Base-by-base conservation (phyloP, 2,888 invertebrate species). In the Opisthograptis luteolata region DNA sequence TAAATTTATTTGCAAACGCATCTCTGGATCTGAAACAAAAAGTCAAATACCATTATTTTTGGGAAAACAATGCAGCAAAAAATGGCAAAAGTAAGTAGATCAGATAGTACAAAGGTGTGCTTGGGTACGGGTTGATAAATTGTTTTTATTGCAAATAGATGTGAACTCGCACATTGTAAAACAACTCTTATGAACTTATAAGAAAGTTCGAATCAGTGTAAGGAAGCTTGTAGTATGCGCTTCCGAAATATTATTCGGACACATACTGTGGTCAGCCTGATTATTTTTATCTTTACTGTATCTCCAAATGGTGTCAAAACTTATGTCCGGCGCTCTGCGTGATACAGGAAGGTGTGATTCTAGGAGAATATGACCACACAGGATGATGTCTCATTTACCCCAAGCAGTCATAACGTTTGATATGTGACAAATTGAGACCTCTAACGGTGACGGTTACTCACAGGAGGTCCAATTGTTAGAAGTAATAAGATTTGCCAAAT, bases 291-390 rank as follows among this genome's bases (percentile, higher is more conserved):
- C 86, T 79, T 36, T 48, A 37, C 60, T 58, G 64, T 82, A 88
- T 88, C 88, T 81, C 51, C 77, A 82, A 47, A 87, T 81, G 79
- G 88, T 82, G 88, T 88, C 87, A 90, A 88, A 88, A 86, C 80
- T 66, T 76, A 77, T 90, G 89, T 90, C 86, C 83, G 79, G 74
- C 62, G 65, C 88, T 58, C 89, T 73, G 84, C 85, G 79, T 87
- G 90, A 77, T 67, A 86, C 87, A 89, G 88, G 87, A 89, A 89
- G 88, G 80, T 84, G 61, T 54, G 70, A 66, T 76, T 61, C 78
- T 71, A 77, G 80, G 81, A 81, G 81, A 71, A 68, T 51, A 45
- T 70, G 80, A 65, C 88, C 89, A 84, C 89, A 86, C 89, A 88
- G 66, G 70, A 63, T 85, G 87, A 89, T 70, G 67, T 84, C 89